A percentile compares a stretch with the other conserved stretches of the same genome.
phyloP scores from a whole-genome alignment of 2,888 invertebrate genomes.

The Girardia tigrina region DNA sequence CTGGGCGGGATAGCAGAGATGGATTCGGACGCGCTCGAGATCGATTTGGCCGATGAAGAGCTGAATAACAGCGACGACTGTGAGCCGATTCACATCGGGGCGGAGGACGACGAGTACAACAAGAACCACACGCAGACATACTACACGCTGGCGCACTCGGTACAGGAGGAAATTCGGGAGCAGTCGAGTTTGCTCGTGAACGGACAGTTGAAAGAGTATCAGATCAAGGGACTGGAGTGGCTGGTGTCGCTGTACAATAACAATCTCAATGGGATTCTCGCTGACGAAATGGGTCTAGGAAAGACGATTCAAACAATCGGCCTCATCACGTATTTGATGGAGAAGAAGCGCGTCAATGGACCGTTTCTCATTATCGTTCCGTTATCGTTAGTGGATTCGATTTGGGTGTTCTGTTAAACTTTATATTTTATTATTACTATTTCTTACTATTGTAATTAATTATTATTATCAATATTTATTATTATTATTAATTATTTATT shows the following conservation, averaged over 20 bases:
- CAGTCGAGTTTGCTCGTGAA: constrained; percentile 69
- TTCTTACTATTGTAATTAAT: too few relatives aligned
- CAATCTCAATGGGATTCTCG: constrained; percentile 90
- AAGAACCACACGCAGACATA: constrained; percentile 61
- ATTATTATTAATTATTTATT: too few relatives aligned
- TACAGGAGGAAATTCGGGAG: constrained; percentile 78
- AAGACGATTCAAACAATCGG: constrained; percentile 80
- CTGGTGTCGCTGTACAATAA: constrained; percentile 94
- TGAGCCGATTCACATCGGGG: constrained; percentile 16
- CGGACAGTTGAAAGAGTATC: constrained; percentile 87
- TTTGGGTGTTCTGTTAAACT: constrained; percentile 19
- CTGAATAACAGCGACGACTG: not conserved
- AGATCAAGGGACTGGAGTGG: constrained; percentile 85
- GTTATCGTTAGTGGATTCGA: constrained; percentile 61
- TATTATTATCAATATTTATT: too few relatives aligned
- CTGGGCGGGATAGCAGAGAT: not conserved
- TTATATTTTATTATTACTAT: not conserved
- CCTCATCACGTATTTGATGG: constrained; percentile 88
- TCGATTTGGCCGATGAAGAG: constrained; percentile 8
- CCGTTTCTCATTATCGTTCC: constrained; percentile 96
- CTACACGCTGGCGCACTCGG: constrained; percentile 84
- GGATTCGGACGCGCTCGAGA: constrained; percentile 20
- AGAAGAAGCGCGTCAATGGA: constrained; percentile 87
- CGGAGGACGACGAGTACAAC: constrained; percentile 27
- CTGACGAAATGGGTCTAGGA: constrained; percentile 97